phyloP scores from a whole-genome alignment of 2,113 vertebrate species.

The Megaceryle maxima region DNA sequence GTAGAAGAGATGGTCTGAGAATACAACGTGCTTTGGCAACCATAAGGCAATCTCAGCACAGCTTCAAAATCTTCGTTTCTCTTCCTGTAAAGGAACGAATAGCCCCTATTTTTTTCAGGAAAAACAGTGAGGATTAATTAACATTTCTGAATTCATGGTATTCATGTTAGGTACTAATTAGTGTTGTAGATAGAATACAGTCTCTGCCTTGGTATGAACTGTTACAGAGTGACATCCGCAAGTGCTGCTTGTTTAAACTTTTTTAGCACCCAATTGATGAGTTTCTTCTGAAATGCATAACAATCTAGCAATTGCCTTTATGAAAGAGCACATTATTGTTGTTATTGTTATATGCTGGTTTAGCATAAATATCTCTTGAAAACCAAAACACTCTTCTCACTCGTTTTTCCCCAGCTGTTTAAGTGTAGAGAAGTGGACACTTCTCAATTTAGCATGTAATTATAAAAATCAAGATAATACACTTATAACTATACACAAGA shows the following conservation, averaged over 20 bases:
- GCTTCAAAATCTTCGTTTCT: neutral
- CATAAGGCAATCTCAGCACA: neutral
- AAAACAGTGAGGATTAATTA: neutral
- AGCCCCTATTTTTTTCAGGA: neutral
- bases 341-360: neutral
- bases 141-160: neutral
- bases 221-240: neutral
- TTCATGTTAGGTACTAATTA: neutral
- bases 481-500: neutral
- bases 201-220: neutral
- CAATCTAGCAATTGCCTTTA: neutral
- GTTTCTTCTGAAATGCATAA: neutral
- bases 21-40: neutral
- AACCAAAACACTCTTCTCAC: neutral
- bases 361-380: neutral
- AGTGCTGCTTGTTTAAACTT: neutral
- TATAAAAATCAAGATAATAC: neutral
- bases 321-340: neutral
- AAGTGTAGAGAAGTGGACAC: conserved; percentile 5
- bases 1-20: neutral
- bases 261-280: neutral
- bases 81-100: neutral
- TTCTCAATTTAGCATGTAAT: neutral
- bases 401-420: neutral
- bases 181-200: neutral